phyloP scores from a whole-genome alignment of 2,113 vertebrate genomes.

The Girardinichthys multiradiatus region DNA sequence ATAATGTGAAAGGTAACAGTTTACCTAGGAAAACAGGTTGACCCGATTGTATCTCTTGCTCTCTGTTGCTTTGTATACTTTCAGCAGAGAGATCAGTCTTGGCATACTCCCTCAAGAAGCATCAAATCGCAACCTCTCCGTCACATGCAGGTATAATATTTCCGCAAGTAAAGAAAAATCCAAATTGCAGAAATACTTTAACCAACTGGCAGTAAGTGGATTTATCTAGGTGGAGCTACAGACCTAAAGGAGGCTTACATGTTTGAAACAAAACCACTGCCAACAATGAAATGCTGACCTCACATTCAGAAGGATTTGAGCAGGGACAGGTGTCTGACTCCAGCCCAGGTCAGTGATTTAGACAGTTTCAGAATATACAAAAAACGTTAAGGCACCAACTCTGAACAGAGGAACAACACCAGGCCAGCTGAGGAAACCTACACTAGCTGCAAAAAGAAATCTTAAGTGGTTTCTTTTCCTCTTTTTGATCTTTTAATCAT shows the following conservation, averaged over 20 bases:
- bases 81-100: neutral
- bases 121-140: neutral
- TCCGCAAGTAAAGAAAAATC: neutral
- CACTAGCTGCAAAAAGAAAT: neutral
- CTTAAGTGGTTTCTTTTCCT: conserved; percentile 42
- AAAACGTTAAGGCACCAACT: neutral
- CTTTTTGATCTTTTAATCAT: conserved; percentile 26
- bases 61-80: neutral
- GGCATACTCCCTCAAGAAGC: neutral
- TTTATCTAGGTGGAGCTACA: neutral
- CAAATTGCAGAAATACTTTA: neutral
- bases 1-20: neutral
- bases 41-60: neutral
- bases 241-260: neutral
- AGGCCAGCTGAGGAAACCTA: neutral
- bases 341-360: neutral
- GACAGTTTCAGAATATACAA: neutral
- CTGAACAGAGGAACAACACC: neutral
- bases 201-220: neutral
- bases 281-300: conserved; percentile 3
- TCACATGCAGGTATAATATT: neutral
- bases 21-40: neutral
- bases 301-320: conserved; percentile 3
- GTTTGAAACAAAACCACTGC: neutral
- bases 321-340: neutral